Percentiles rank a stretch among this genome's conserved stretches.
These are phyloP conservation scores for Pyrrhia umbra DNA, from an alignment of 2,888 invertebrate species.

Conservation along the genomic window DNA sequence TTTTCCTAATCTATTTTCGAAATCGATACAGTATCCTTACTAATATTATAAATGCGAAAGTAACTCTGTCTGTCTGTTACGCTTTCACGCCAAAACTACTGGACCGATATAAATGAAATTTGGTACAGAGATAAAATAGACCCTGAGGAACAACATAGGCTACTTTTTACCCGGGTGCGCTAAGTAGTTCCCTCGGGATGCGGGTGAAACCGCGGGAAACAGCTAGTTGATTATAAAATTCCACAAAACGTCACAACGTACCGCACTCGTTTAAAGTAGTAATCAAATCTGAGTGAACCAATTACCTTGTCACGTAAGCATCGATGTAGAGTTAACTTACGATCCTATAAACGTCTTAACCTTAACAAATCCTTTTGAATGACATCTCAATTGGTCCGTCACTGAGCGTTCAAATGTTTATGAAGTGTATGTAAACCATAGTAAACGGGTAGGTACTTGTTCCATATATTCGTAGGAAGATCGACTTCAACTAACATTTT, in stretches of 20 bases:
- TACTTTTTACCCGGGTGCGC: too few species aligned
- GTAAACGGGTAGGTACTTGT: constrained; percentile 12
- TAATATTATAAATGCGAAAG: too few species aligned
- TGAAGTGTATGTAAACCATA: constrained; percentile 42
- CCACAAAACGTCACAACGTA: constrained; percentile 12
- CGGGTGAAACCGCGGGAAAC: not conserved
- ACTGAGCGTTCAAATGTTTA: constrained; percentile 32
- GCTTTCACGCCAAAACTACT: too few species aligned
- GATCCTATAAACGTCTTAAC: constrained; percentile 61
- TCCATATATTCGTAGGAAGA: not conserved
- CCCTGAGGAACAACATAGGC: too few species aligned
- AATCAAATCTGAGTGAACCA: constrained; percentile 42
- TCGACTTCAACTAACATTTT: too few species aligned
- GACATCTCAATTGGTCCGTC: constrained; percentile 75
- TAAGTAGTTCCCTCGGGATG: too few species aligned
- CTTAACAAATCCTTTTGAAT: constrained; percentile 67
- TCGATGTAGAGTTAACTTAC: constrained; percentile 45
- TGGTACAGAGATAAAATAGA: too few species aligned
- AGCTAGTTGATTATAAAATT: not conserved
- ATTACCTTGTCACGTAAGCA: constrained; percentile 57
- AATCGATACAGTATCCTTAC: too few species aligned
- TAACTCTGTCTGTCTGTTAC: too few species aligned
- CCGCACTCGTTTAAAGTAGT: constrained; percentile 20
- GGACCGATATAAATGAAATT: too few species aligned
- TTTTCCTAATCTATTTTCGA: too few species aligned